Percentiles rank a stretch among this genome's conserved stretches.
These are phyloP conservation scores for Drosophila tripunctata DNA, from an alignment of 2,888 invertebrate genomes.

Conservation along the genomic window DNA sequence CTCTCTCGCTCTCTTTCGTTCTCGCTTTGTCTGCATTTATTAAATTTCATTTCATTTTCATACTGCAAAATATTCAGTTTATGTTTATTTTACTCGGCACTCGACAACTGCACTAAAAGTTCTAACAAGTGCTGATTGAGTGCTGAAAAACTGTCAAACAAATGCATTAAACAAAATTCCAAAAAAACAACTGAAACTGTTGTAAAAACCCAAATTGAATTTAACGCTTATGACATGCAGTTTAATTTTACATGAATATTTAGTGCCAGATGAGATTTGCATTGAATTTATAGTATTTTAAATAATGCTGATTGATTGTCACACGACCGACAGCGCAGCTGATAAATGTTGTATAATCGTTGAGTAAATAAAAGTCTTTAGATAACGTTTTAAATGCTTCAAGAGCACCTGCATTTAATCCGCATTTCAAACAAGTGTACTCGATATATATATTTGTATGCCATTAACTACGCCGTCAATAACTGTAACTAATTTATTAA, in stretches of 20 bases:
- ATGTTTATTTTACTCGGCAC: conserved; percentile 71
- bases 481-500: not conserved
- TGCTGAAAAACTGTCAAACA: conserved; percentile 74
- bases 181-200: conserved; percentile 31
- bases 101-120: conserved; percentile 67
- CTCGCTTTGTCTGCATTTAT: conserved; percentile 56
- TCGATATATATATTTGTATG: too few species aligned
- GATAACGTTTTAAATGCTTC: not conserved
- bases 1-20: not conserved
- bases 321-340: not conserved
- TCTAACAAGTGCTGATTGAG: conserved; percentile 78
- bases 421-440: not conserved
- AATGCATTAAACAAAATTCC: conserved; percentile 26
- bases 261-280: conserved; percentile 34
- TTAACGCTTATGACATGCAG: conserved; percentile 63
- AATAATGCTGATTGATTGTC: conserved; percentile 38
- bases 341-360: conserved; percentile 11
- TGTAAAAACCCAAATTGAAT: conserved; percentile 68
- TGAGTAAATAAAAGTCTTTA: not conserved
- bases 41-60: conserved; percentile 73
- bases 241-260: conserved; percentile 36
- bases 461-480: too few species aligned
- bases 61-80: conserved; percentile 51
- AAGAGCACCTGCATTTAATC: too few species aligned
- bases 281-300: conserved; percentile 46